Evolutionary conservation across 2,888 invertebrate species (phyloP).

Genomic region (Lamellibrachia columna): DNA sequence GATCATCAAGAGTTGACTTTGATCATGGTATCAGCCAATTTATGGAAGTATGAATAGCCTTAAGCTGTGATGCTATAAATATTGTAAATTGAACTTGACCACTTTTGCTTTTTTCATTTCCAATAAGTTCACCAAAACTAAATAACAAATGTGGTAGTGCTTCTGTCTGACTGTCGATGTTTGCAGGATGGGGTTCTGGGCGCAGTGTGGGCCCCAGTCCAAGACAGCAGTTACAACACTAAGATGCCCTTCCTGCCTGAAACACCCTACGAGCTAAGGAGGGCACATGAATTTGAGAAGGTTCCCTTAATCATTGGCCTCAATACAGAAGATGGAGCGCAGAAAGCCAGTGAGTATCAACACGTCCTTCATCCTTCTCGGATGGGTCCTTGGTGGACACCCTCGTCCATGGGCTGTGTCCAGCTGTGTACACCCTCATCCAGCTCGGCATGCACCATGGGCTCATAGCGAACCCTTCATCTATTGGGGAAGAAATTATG

Average conservation of each 20-base stretch:
- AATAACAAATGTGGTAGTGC: not conserved
- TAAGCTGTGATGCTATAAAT: too few species aligned
- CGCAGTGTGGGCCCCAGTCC: slow-evolving; percentile 43
- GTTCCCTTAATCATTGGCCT: slow-evolving; percentile 45
- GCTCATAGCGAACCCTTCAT: too few species aligned
- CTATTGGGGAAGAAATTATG: too few species aligned
- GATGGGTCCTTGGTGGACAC: not conserved
- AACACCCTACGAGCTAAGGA: slow-evolving; percentile 39
- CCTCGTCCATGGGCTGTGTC: too few species aligned
- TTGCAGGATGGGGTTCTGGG: slow-evolving; percentile 42
- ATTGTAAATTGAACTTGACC: too few species aligned
- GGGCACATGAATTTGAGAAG: slow-evolving; percentile 39
- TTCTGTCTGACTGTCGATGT: not conserved
- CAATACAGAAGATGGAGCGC: slow-evolving; percentile 41
- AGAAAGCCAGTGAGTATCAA: slow-evolving; percentile 39
- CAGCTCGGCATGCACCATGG: too few species aligned
- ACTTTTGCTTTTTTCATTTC: too few species aligned
- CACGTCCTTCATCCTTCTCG: not conserved
- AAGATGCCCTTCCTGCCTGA: slow-evolving; percentile 40
- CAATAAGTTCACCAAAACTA: too few species aligned
- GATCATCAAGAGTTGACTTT: too few species aligned
- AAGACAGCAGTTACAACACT: slow-evolving; percentile 39
- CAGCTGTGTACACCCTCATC: too few species aligned
- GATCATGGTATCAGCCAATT: too few species aligned
- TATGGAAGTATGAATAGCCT: too few species aligned